Conservation (phyloP, 2,888 invertebrate species). For the Nemoura dubitans region DNA sequence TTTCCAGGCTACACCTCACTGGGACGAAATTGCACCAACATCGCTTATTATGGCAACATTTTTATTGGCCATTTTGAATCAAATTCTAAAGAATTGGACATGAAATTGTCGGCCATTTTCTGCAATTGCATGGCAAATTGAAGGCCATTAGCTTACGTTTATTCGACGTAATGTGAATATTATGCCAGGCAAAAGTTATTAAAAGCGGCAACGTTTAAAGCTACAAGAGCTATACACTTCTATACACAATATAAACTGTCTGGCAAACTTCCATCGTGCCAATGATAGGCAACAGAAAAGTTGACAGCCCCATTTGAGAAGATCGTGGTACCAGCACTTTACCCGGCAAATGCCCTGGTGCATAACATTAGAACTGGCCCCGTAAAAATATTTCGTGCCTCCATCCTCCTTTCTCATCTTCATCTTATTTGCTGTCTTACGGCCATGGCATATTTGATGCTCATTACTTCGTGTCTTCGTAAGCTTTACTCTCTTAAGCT, state of each 20-base stretch:
- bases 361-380: background rate
- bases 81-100: constrained; percentile 28
- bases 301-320: constrained; percentile 31
- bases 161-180: constrained; percentile 33
- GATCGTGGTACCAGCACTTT: constrained; percentile 2
- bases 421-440: background rate
- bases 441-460: background rate
- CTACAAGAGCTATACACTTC: background rate
- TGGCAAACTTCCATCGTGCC: constrained; percentile 28
- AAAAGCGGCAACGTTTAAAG: constrained; percentile 21
- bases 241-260: background rate
- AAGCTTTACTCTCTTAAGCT: background rate
- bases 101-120: constrained; percentile 15
- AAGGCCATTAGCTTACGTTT: background rate
- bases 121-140: constrained; percentile 18
- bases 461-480: background rate
- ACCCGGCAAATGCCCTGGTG: background rate
- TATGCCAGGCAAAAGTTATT: constrained; percentile 34
- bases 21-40: background rate
- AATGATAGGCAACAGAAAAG: constrained; percentile 8
- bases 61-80: constrained; percentile 21
- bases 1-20: background rate
- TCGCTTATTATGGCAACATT: constrained; percentile 22
- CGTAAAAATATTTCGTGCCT: background rate
- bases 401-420: background rate